Conservation (phyloP, 2,888 invertebrate genomes). For the Conomelus anceps region DNA sequence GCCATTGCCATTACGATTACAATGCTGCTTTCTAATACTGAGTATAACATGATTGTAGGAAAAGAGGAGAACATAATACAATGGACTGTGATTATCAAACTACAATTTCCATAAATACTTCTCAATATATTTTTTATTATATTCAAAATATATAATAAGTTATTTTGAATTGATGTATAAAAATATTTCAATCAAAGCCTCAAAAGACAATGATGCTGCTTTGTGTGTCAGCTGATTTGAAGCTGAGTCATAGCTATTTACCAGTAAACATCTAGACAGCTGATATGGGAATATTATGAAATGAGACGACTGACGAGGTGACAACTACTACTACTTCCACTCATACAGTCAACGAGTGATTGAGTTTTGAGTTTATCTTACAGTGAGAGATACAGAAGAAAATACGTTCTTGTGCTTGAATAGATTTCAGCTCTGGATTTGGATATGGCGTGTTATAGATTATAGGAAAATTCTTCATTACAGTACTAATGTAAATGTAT, state of each 20-base stretch:
- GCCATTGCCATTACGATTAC: neutral
- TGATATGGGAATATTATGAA: neutral
- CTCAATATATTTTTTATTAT: neutral
- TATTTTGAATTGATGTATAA: neutral
- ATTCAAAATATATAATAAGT: neutral
- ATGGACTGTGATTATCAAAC: neutral
- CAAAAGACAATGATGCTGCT: neutral
- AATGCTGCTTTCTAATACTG: neutral
- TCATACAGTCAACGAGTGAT: neutral
- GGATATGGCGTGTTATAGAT: neutral
- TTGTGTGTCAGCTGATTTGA: neutral
- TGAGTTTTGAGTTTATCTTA: neutral
- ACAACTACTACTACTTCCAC: no score
- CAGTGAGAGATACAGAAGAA: neutral
- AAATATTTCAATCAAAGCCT: neutral
- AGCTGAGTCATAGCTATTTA: neutral
- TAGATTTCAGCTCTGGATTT: neutral
- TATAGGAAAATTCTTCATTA: neutral
- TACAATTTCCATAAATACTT: neutral
- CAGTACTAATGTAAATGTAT: neutral
- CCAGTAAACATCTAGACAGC: neutral
- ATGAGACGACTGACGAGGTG: neutral
- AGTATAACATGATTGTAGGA: no score
- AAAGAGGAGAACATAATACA: neutral
- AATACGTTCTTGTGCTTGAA: neutral